A percentile compares a stretch with the other conserved stretches of the same genome.
Evolutionary conservation across 2,113 vertebrate genomes (phyloP).

Genomic region (Polypterus bichir): DNA sequence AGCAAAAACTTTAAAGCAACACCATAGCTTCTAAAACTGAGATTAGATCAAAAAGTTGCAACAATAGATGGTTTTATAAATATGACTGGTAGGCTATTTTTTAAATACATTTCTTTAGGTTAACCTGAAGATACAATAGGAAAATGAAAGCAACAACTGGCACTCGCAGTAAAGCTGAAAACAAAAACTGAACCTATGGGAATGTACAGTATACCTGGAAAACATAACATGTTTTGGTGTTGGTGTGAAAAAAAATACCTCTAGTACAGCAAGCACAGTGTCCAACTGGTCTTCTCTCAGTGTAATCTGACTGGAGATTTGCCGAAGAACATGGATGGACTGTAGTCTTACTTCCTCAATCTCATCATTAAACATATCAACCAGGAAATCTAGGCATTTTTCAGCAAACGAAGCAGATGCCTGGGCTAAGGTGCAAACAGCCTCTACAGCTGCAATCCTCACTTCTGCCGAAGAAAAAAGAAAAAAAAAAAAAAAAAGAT

Average conservation of each 20-base stretch:
- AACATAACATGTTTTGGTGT: no score
- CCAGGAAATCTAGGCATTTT: constrained; percentile 93
- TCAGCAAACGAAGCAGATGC: constrained; percentile 81
- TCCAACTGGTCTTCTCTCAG: constrained; percentile 93
- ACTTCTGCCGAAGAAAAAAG: constrained; percentile 56
- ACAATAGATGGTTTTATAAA: no score
- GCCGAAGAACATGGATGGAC: constrained; percentile 89
- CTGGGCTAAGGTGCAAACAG: constrained; percentile 77
- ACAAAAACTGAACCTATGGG: no score
- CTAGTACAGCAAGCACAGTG: constrained; percentile 84
- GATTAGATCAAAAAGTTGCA: no score
- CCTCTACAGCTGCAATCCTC: constrained; percentile 85
- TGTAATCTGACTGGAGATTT: constrained; percentile 86
- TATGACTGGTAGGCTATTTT: no score
- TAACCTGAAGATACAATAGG: no score
- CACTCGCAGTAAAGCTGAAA: neutral
- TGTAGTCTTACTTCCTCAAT: constrained; percentile 92
- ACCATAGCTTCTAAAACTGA: no score
- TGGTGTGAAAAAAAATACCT: constrained; percentile 46
- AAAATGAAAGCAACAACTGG: neutral
- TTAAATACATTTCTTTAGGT: no score
- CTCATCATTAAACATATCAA: constrained; percentile 98
- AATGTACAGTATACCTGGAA: no score
- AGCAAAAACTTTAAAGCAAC: no score
- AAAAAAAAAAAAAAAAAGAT: neutral